These are phyloP conservation scores for Tupiocoris notatus DNA, from an alignment of 2,888 invertebrate genomes.

Conservation along the genomic window DNA sequence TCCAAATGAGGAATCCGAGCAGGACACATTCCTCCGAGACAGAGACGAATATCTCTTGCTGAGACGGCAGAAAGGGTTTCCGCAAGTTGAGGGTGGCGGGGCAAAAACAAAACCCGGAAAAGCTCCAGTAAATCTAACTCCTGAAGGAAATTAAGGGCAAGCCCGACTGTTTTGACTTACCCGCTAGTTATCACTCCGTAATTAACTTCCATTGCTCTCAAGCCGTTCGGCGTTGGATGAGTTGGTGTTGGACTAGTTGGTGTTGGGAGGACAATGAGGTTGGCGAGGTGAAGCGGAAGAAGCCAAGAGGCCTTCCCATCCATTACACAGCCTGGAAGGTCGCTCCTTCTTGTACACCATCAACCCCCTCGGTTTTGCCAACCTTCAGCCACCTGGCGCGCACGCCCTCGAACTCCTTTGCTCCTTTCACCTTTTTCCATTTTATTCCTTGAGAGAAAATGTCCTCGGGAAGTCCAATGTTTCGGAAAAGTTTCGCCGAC, in stretches of 20 bases:
- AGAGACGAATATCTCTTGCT: not conserved
- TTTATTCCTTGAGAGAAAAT: not conserved
- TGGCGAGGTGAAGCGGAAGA: not conserved
- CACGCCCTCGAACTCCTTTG: too few relatives aligned
- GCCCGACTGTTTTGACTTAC: constrained; percentile 28
- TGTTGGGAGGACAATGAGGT: not conserved
- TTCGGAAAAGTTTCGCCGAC: constrained; percentile 35
- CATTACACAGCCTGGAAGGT: constrained; percentile 2
- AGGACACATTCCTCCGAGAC: not conserved
- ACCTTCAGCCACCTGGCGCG: not conserved
- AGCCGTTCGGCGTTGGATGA: not conserved
- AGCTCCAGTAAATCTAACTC: constrained; percentile 30
- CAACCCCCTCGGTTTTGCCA: not conserved
- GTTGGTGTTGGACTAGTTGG: constrained; percentile 20
- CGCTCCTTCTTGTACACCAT: not conserved
- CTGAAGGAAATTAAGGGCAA: constrained; percentile 29
- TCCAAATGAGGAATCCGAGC: not conserved
- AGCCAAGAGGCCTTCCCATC: constrained; percentile 23
- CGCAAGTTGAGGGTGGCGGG: not conserved
- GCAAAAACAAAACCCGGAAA: constrained; percentile 29
- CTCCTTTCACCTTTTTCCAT: too few relatives aligned
- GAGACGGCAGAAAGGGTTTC: too few relatives aligned
- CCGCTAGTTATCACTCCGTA: constrained; percentile 35
- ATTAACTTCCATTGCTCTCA: constrained; percentile 34
- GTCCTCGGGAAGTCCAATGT: constrained; percentile 11